Conservation (phyloP, 2,888 invertebrate species). For the Cosmia trapezina region DNA sequence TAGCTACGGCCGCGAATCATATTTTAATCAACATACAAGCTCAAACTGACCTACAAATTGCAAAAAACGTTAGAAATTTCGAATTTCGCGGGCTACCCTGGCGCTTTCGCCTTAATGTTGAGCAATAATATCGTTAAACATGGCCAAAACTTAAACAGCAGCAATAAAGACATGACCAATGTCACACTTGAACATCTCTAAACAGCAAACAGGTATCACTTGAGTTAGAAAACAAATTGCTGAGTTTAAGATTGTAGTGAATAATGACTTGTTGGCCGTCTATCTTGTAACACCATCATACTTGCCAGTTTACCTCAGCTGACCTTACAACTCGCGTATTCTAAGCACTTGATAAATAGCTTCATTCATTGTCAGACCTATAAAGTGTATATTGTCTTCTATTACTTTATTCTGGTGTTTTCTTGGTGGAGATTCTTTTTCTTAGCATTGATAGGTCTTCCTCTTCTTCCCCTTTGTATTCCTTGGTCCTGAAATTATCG, state of each 20-base stretch:
- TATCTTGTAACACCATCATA: conserved; percentile 59
- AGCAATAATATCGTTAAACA: neutral
- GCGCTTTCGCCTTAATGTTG: neutral
- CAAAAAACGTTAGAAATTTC: no score
- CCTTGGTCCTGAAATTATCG: neutral
- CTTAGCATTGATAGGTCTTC: neutral
- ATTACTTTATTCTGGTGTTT: conserved; percentile 28
- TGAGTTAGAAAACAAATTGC: conserved; percentile 45
- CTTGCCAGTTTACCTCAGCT: conserved; percentile 48
- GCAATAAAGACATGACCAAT: conserved; percentile 7
- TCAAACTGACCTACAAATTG: no score
- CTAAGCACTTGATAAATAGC: conserved; percentile 54
- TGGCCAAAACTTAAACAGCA: neutral
- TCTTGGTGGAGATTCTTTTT: neutral
- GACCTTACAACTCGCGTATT: conserved; percentile 54
- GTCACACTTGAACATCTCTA: conserved; percentile 11
- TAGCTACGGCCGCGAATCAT: no score
- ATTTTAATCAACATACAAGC: no score
- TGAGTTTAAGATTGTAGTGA: conserved; percentile 54
- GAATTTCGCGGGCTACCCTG: no score
- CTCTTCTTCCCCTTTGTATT: no score
- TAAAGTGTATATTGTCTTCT: conserved; percentile 33
- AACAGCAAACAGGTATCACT: conserved; percentile 39
- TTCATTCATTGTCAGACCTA: conserved; percentile 52
- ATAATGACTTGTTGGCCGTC: conserved; percentile 49